Percentiles rank a stretch among this genome's conserved stretches.
Conservation (phyloP, 1,140 invertebrate species). For the Leptoteleia sp. region DNA sequence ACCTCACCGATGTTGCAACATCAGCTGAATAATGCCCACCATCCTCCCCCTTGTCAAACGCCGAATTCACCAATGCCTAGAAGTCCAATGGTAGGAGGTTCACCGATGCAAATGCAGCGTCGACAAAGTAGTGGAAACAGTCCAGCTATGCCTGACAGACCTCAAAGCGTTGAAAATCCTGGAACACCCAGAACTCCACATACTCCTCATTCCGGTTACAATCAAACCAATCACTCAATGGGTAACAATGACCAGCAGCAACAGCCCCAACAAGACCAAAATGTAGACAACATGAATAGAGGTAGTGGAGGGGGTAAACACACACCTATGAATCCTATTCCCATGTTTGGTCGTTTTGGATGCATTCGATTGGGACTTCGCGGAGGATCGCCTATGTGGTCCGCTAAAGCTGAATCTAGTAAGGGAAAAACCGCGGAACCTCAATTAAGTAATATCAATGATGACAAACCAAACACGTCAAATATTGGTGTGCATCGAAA, state of each 20-base stretch:
- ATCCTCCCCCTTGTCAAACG: slow-evolving; percentile 75
- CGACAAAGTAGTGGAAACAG: slow-evolving; percentile 82
- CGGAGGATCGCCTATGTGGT: slow-evolving; percentile 89
- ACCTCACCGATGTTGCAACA: slow-evolving; percentile 80
- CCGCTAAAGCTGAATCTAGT: slow-evolving; percentile 76
- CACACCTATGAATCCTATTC: slow-evolving; percentile 82
- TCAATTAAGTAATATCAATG: slow-evolving; percentile 62
- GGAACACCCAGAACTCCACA: slow-evolving; percentile 81
- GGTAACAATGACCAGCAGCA: slow-evolving; percentile 63
- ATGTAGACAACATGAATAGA: slow-evolving; percentile 71
- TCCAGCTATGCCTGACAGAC: slow-evolving; percentile 82
- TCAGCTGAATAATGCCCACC: slow-evolving; percentile 74
- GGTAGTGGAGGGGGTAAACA: slow-evolving; percentile 79
- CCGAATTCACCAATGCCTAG: slow-evolving; percentile 82
- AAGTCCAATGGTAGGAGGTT: slow-evolving; percentile 81
- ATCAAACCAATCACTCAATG: slow-evolving; percentile 72
- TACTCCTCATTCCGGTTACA: slow-evolving; percentile 70
- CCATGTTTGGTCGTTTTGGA: slow-evolving; percentile 81
- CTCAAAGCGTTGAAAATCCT: slow-evolving; percentile 83
- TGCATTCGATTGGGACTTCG: slow-evolving; percentile 85
- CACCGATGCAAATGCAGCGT: slow-evolving; percentile 82
- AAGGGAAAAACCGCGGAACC: slow-evolving; percentile 79
- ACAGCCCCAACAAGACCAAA: slow-evolving; percentile 68
- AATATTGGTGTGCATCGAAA: slow-evolving; percentile 80
- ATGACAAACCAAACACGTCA: slow-evolving; percentile 80